Evolutionary conservation across 2,888 invertebrate genomes (phyloP).

Genomic region (Rhagophthalmus giganteus): DNA sequence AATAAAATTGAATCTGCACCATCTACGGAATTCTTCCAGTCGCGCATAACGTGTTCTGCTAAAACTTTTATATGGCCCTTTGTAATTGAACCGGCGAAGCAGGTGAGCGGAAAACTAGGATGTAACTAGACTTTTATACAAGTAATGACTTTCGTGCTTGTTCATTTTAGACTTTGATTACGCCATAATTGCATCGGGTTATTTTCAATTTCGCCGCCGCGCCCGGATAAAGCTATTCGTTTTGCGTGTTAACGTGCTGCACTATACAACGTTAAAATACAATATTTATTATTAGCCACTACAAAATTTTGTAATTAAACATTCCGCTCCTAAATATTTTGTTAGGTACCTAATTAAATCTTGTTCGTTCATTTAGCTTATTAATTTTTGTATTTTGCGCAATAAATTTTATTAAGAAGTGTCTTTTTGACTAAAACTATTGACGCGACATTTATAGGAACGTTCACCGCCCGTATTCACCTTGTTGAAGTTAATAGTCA

Average conservation of each 20-base stretch:
- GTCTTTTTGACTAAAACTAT: too few relatives aligned
- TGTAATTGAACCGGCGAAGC: conserved; percentile 39
- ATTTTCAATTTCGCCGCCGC: conserved; percentile 30
- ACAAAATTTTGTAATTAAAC: too few relatives aligned
- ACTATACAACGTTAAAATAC: not conserved
- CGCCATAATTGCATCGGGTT: conserved; percentile 34
- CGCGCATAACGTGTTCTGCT: conserved; percentile 20
- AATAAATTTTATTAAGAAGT: too few relatives aligned
- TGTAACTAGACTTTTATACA: conserved; percentile 38
- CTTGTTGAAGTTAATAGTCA: too few relatives aligned
- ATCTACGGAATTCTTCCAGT: conserved; percentile 8
- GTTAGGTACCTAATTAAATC: too few relatives aligned
- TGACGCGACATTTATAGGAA: too few relatives aligned
- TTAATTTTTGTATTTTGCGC: too few relatives aligned
- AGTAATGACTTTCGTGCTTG: conserved; percentile 39
- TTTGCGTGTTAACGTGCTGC: conserved; percentile 19
- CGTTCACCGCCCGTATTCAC: too few relatives aligned
- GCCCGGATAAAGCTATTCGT: conserved; percentile 22
- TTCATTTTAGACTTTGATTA: conserved; percentile 41
- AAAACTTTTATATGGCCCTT: conserved; percentile 35
- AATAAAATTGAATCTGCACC: conserved; percentile 35
- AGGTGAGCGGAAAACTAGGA: conserved; percentile 41
- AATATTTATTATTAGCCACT: too few relatives aligned
- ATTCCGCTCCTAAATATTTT: too few relatives aligned
- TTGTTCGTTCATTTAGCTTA: too few relatives aligned